Base-by-base conservation (phyloP, 2,888 invertebrate genomes). In the Cheiracanthium punctorium region DNA sequence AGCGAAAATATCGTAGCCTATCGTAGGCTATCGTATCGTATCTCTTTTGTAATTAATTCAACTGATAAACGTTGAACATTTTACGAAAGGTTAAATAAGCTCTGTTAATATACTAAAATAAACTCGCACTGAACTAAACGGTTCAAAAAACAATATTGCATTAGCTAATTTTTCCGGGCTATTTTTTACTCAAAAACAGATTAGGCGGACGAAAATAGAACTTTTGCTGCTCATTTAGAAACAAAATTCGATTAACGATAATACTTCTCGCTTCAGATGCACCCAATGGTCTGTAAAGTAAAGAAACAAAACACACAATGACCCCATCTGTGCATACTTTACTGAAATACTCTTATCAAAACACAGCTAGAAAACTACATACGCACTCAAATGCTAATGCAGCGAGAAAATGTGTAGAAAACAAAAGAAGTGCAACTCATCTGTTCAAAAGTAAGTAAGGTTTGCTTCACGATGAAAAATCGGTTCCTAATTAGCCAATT, bases 401-500 rank as follows among this genome's bases (percentile, higher is more conserved):
- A 76, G 14, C 65, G 76, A 20, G 48, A 82, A 75, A 76, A 65
- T 72, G 37, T 29, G 12, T 4, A 20, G 20, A 33, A 84, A 84
- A 79, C 43, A 84, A 82, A n/a, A 73, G 30, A 82, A 82, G 52
- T n/a, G 52, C 41, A 84, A 82, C 58, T 33, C 37, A 29, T 17
- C 32, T 77, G 72, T 77, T 73, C 73, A 73, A 77, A 73, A 84
- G 24, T 41, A 81, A 81, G 74, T 28, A 70, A 77, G 32, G n/a
- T n/a, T 79, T 64, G 37, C 77, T 84, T 76, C 48, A 41, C 17
- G 17, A 33, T 24, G 84, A 84, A 84, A 84, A 84, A 84, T 84
- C 37, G 77, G 33, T 79, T 77, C 84, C 73, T 79, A 84, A 84
- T 84, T 84, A 84, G 77, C 67, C 58, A 52, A 43, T 64, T 79